A percentile compares a stretch with the other conserved stretches of the same genome.
Conservation (phyloP, 2,888 invertebrate genomes). For the Synergus umbraculus region DNA sequence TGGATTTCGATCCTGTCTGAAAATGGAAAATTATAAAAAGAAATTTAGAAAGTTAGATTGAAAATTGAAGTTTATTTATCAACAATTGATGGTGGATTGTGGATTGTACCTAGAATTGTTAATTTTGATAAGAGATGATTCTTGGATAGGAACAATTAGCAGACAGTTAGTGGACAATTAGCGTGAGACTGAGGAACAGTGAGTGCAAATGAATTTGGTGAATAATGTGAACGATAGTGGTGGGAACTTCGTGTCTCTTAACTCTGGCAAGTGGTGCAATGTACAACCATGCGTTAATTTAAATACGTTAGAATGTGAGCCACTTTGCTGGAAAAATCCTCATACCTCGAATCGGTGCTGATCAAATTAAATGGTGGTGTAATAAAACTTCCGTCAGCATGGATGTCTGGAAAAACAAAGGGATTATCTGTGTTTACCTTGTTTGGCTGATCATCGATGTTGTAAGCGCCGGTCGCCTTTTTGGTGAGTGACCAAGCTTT, state of each 20-base stretch:
- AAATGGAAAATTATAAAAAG: neutral
- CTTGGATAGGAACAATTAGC: constrained; percentile 1
- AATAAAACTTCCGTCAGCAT: constrained; percentile 65
- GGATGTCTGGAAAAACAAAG: constrained; percentile 68
- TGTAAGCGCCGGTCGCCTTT: constrained; percentile 66
- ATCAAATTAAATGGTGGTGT: constrained; percentile 49
- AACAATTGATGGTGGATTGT: neutral
- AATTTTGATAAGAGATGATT: neutral
- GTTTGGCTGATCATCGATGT: constrained; percentile 69
- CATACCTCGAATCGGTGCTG: constrained; percentile 43
- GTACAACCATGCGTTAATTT: constrained; percentile 25
- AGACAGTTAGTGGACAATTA: constrained; percentile 15
- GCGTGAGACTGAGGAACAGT: constrained; percentile 15
- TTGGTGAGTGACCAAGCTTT: constrained; percentile 64
- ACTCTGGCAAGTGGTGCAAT: constrained; percentile 20
- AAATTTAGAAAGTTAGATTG: neutral
- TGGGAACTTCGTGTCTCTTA: constrained; percentile 8
- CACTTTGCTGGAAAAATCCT: constrained; percentile 39
- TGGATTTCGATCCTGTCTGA: neutral
- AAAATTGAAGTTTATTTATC: neutral
- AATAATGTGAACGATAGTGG: constrained; percentile 32
- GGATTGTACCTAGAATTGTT: neutral
- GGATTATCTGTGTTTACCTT: constrained; percentile 71
- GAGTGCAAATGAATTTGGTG: constrained; percentile 36
- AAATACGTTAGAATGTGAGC: constrained; percentile 37